Evolutionary conservation across 2,797 vertebrate species (phyloP).

Genomic region (Cirrhinus mrigala): DNA sequence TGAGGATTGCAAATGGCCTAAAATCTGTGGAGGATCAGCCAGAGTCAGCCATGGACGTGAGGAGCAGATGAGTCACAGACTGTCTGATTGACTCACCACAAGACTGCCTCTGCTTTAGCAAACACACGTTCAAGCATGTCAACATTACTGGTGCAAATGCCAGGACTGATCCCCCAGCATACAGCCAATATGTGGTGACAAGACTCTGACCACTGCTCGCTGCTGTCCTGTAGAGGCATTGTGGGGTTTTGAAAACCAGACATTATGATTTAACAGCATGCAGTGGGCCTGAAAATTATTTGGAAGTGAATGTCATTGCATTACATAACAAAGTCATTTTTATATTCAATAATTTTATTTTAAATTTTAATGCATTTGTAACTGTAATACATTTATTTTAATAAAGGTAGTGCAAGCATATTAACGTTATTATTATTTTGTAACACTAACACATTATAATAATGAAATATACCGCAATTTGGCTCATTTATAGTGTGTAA

Average conservation of each 20-base stretch:
- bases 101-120: slow-evolving; percentile 54
- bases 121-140: slow-evolving; percentile 64
- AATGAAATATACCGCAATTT: too few species aligned
- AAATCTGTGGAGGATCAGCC: slow-evolving; percentile 28
- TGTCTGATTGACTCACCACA: slow-evolving; percentile 57
- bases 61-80: slow-evolving; percentile 59
- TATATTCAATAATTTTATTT: too few species aligned
- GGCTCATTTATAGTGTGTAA: too few species aligned
- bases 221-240: neutral
- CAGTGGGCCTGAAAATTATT: neutral
- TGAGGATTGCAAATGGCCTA: slow-evolving; percentile 34
- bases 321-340: too few species aligned
- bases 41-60: slow-evolving; percentile 28
- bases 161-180: slow-evolving; percentile 43
- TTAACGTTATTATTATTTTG: too few species aligned
- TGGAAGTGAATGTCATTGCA: neutral
- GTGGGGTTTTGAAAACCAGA: slow-evolving; percentile 1
- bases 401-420: too few species aligned
- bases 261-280: slow-evolving; percentile 8
- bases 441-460: too few species aligned
- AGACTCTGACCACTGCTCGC: slow-evolving; percentile 29
- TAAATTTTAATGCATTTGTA: too few species aligned
- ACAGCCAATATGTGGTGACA: slow-evolving; percentile 56
- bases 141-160: slow-evolving; percentile 64
- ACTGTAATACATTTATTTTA: too few species aligned